Evolutionary conservation across 2,113 vertebrate genomes (phyloP), one percentile per base, ranked within the genome.

Genomic region (Cavia porcellus): DNA sequence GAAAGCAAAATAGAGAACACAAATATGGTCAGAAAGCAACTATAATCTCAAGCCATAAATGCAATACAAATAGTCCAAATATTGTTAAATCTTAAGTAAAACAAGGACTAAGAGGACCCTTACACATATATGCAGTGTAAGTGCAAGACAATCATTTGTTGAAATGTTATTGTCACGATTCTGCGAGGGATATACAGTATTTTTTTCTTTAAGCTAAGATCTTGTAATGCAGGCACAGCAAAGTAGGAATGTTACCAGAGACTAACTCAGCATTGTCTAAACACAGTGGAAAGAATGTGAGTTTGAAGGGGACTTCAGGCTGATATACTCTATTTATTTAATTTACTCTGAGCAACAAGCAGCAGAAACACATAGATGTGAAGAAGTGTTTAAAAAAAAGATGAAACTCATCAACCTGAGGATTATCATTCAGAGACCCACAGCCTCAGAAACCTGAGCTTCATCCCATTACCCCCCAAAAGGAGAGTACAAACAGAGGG

Each of bases 121-220:
- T 22, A 75, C 0, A 30, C 0, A 2, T 7, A 7, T 61, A 32
- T 11, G 14, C 19, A 30, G 19, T 30, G 0, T 55, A 50, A 42
- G 3, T 61, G 70, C n/a, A 92, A 30, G 61, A 50, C n/a, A 35
- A 32, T 15, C 5, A 45, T 28, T 94, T 59, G 70, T 8, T 17
- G 10, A 90, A 55, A 84, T 47, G 35, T 35, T 15, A 50, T 74
- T 42, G 1, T n/a, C 7, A 11, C 3, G 75, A 42, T 82, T 2
- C 22, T 57, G 11, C 3, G 11, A 70, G 5, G 0, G 52, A 0
- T 7, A 61, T 3, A 89, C 11, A 52, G 25, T 38, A 15, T 20
- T 0, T 42, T 87, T 92, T 61, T 47, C 20, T 38, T 75, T 74
- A 90, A 89, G 55, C 35, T 35, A 81, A 64, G n/a, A 55, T 45